phyloP scores from a whole-genome alignment of 2,888 invertebrate genomes.

The Parnassius smintheus region DNA sequence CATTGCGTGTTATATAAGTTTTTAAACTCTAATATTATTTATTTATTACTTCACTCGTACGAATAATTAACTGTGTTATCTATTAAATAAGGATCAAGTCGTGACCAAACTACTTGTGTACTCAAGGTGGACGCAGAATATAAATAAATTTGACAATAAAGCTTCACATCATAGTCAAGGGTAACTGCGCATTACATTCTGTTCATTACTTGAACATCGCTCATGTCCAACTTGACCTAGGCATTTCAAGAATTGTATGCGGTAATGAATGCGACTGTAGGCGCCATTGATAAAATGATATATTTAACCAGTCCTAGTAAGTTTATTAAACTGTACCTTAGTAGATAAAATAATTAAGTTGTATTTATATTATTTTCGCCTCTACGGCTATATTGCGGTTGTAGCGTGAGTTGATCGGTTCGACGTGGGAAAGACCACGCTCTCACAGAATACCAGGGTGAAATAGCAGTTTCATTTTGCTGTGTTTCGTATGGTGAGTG shows the following conservation, averaged over 20 bases:
- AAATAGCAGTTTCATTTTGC: too few species aligned
- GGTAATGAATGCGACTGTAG: conserved; percentile 6
- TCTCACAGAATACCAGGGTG: too few species aligned
- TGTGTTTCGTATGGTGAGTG: too few species aligned
- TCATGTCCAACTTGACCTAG: conserved; percentile 64
- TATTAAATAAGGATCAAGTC: conserved; percentile 43
- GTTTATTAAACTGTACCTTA: too few species aligned
- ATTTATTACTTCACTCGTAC: too few species aligned
- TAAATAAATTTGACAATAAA: conserved; percentile 53
- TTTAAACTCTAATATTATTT: too few species aligned
- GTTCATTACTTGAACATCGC: conserved; percentile 39
- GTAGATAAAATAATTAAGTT: not conserved
- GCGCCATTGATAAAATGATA: conserved; percentile 7
- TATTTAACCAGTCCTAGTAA: not conserved
- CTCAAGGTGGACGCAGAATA: conserved; percentile 57
- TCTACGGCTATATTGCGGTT: too few species aligned
- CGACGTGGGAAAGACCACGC: too few species aligned
- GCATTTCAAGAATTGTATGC: conserved; percentile 47
- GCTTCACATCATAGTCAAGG: conserved; percentile 52
- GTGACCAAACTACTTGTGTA: conserved; percentile 61
- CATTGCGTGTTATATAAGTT: too few species aligned
- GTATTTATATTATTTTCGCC: too few species aligned
- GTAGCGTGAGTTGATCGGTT: too few species aligned
- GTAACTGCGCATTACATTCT: conserved; percentile 44
- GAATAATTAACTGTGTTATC: conserved; percentile 1